Base-by-base conservation (phyloP, 2,888 invertebrate species). In the Drosophila pegasa region DNA sequence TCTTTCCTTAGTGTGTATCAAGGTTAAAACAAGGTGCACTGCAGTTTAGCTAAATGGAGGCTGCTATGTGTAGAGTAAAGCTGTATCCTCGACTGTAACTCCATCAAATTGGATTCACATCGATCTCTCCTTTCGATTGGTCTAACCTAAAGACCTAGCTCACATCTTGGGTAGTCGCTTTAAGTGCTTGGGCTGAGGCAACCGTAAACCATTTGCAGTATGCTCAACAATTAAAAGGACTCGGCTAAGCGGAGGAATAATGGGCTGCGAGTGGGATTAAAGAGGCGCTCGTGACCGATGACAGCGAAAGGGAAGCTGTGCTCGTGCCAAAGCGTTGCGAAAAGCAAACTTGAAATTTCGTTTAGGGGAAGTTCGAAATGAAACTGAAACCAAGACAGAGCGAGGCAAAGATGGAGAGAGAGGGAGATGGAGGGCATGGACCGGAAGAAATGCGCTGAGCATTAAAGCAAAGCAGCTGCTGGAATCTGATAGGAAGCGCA, bases 401-500 rank as follows among this genome's bases (percentile, higher is more conserved):
- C 10, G 29, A 22, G 6, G 12, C 8, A 9, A 18, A 10, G 8
- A 9, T 38, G 9, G 33, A 47, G 40, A 51, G 57, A 35, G 50
- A 56, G 63, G 60, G 55, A 48, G 63, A 38, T 27, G 29, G 47
- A 48, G 47, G 31, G 60, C 71, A 58, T 35, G 43, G 29, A 66
- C 89, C 89, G 89, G 85, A 85, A 89, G 88, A 89, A 88, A 81
- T 71, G 71, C 66, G 79, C 60, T 63, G 40, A 22, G 68, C 65
- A 75, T 67, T 76, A 75, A 81, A 67, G 52, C 61, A 40, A 59
- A 72, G 85, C 84, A 85, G 86, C 89, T 87, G 86, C 82, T 87
- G 89, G 82, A 89, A 85, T 78, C 86, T 87, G 89, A 85, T 87
- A 89, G 82, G 81, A 78, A 81, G 56, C 54, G 31, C 47, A 68